Base-by-base conservation (phyloP, 2,888 invertebrate species). In the Pemphredon lugubris region DNA sequence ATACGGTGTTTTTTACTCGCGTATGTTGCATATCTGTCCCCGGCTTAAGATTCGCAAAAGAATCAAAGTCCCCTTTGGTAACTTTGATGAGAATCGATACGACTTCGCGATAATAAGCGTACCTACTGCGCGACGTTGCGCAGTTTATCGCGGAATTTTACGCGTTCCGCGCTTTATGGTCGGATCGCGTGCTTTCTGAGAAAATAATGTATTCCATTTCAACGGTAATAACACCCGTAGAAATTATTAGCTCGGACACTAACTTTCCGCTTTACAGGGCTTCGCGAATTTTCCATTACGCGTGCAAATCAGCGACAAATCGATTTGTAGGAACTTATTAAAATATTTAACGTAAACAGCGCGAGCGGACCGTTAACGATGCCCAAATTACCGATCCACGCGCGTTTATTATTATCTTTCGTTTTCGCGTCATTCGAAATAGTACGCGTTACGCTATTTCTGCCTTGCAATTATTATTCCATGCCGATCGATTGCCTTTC, bases 401-500 rank as follows among this genome's bases (percentile, higher is more conserved):
- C 23, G 30, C 21, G 40, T 58, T 50, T 3, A 42, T 40, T 9
- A 16, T 26, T 40, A 4, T 40, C 18, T 40, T 18, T 16, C 16
- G 37, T 4, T 37, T 40, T 40, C 18, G 6, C 16, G 14, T 40
- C 14, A 9, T 37, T n/a, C 11, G n/a, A 16, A 16, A n/a, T n/a
- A 32, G 37, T 34, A 45, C 21, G 32, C 45, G 37, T 48, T 20
- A 45, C 57, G 51, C 39, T 40, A 58, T 54, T 16, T 54, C 34
- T 40, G 39, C n/a, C 39, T 54, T 21, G 26, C 34, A 70, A 72
- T 78, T 69, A 66, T 42, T 55, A 66, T 69, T 61, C 40, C 58
- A 32, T 37, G 34, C n/a, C 50, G 42, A 57, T 59, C 58, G 51
- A 64, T 73, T 60, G 45, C 55, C 61, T 72, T 69, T 71, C 60